Evolutionary conservation across 2,888 invertebrate species (phyloP), one percentile per base, ranked within the genome.

Genomic region (Hydriomena furcata): DNA sequence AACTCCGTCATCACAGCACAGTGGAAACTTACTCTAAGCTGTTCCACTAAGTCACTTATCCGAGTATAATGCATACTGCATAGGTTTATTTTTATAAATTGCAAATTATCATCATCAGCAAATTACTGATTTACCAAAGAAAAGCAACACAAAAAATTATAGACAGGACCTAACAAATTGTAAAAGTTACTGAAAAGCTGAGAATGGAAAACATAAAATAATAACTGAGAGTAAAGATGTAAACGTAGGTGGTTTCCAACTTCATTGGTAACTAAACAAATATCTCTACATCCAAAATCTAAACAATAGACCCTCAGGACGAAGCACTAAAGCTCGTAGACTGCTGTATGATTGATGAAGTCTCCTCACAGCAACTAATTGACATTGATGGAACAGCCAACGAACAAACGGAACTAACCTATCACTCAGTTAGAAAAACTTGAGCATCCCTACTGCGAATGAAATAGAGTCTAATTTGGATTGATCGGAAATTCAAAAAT

Each of bases 331-430:
- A 60, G 67, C 63, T 64, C 52, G 58, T 68, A 72, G 76, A 71
- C 73, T 72, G 70, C 71, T 71, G 50, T 80, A 86, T 86, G 89
- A 89, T 89, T 82, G 89, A 90, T 90, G 79, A 76, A 73, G 73
- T 76, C 79, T 84, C 85, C 73, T 84, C 82, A 82, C 75, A 79
- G 80, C 82, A 81, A 56, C 82, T 90, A 90, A 90, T 90, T 89
- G 90, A 90, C 90, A 88, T 78, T 90, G 90, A 90, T 89, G 84
- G 90, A 90, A 86, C 83, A 83, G 82, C 71, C 71, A 69, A 63
- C 67, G 68, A 61, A 66, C 69, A 64, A 67, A 71, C 73, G 65
- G 54, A 61, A 65, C 76, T 66, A 72, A 30, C 43, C 38, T 17
- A 66, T 52, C 60, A 64, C 61, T 61, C 65, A 67, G 64, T 52